These are phyloP conservation scores for Trachelus stipa DNA, from an alignment of 2,888 invertebrate species.

Conservation along the genomic window DNA sequence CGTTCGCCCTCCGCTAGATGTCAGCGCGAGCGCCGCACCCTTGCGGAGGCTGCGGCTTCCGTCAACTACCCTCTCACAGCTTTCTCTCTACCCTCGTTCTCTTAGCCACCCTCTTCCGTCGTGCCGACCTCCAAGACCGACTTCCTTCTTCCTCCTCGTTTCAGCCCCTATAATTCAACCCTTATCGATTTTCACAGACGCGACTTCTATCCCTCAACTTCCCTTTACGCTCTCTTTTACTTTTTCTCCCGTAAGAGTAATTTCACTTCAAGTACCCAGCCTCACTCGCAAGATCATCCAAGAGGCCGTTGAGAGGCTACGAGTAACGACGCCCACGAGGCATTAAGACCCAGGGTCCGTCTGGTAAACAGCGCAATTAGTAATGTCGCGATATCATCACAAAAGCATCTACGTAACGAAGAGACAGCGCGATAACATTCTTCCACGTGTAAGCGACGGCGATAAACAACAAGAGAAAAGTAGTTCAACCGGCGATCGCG, in stretches of 20 bases:
- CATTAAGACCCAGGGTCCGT: neutral
- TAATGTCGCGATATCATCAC: constrained; percentile 21
- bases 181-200: constrained; percentile 9
- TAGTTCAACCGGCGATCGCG: constrained; percentile 1
- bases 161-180: constrained; percentile 2
- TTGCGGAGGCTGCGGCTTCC: constrained; percentile 5
- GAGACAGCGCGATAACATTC: constrained; percentile 30
- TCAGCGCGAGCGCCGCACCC: constrained; percentile 23
- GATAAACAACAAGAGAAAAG: constrained; percentile 27
- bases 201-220: neutral
- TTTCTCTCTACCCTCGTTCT: neutral
- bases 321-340: constrained; percentile 3
- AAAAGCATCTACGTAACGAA: constrained; percentile 25
- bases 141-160: constrained; percentile 7
- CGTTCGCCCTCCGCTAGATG: constrained; percentile 44
- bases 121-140: constrained; percentile 2
- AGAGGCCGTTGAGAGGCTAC: neutral
- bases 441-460: constrained; percentile 14
- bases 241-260: neutral
- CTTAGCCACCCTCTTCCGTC: neutral
- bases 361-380: constrained; percentile 36
- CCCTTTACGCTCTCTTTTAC: neutral
- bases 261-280: no score
- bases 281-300: neutral
- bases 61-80: neutral